Evolutionary conservation across 2,113 vertebrate genomes (phyloP).

Genomic region (Gnathonemus longibarbis): DNA sequence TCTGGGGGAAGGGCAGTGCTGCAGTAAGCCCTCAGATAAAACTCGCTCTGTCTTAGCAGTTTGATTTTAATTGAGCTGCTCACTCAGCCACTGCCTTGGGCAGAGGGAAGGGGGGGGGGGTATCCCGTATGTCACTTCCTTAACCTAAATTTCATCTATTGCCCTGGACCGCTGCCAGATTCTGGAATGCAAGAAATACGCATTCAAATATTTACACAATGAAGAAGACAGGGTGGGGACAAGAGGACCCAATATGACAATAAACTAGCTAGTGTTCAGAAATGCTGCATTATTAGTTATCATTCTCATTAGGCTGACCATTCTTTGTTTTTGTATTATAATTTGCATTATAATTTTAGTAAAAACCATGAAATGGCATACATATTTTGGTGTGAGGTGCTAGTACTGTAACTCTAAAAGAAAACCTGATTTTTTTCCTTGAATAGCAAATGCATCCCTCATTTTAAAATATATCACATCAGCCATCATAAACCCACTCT

Average conservation of each 20-base stretch:
- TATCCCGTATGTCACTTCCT: slow-evolving; percentile 59
- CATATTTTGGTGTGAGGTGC: neutral
- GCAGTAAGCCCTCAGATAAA: slow-evolving; percentile 32
- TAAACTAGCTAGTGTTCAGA: slow-evolving; percentile 32
- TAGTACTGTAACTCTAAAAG: neutral
- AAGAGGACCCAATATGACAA: slow-evolving; percentile 34
- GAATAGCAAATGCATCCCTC: neutral
- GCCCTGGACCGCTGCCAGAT: slow-evolving; percentile 53
- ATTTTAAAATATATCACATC: slow-evolving; percentile 37
- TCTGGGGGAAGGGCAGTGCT: slow-evolving; percentile 40
- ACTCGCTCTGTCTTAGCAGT: slow-evolving; percentile 53
- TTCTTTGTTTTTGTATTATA: neutral
- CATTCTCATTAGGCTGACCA: neutral
- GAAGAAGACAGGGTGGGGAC: slow-evolving; percentile 15
- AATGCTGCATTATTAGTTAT: slow-evolving; percentile 21
- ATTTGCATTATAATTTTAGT: neutral
- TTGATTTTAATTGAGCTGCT: slow-evolving; percentile 67
- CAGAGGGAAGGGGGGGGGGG: slow-evolving; percentile 34
- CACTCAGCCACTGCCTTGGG: slow-evolving; percentile 56
- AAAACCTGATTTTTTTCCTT: neutral
- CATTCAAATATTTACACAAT: slow-evolving; percentile 45
- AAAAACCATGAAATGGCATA: neutral
- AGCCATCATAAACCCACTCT: slow-evolving; percentile 55
- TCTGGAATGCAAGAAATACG: slow-evolving; percentile 47
- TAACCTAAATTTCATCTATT: slow-evolving; percentile 60